Evolutionary conservation across 2,888 invertebrate species (phyloP), one percentile per base, ranked within the genome.

Genomic region (Clanis bilineata): DNA sequence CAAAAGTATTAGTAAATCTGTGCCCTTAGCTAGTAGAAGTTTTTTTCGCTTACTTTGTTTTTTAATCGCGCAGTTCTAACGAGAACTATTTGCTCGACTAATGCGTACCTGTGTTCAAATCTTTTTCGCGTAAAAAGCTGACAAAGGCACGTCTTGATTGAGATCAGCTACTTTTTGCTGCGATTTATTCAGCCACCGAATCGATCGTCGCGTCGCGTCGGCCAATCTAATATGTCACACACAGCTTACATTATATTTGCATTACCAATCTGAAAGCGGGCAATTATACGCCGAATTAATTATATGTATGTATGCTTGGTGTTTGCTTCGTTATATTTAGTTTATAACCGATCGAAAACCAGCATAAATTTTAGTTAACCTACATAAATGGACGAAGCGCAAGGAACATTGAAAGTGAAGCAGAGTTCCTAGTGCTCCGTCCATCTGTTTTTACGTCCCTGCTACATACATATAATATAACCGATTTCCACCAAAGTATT

Each of bases 191-290:
- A 51, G 51, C 18, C 51, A 32, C 28, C 51, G 32, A 51, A 51
- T 51, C 51, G 51, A 51, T 51, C 15, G 23, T 45, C 43, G 32
- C 32, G 32, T 32, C 32, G 5, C 32, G 32, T 32, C 5, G 47
- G 28, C 28, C 47, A 51, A 60, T 47, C 60, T 60, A 47, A 41
- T 47, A 28, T 47, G 47, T 56, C 47, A 56, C 45, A 41, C 28
- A 45, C 41, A 59, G 45, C 28, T 10, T 6, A 56, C 28, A 18
- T 32, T 51, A 45, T 45, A 51, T 51, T 51, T 51, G 51, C 51
- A 51, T 51, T 51, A 18, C 51, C 32, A 51, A 32, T 51, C 18
- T 18, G 21, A 51, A 51, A 51, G 51, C 51, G 32, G 51, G 51
- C 51, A 51, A 51, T 51, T 51, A 32, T 32, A 51, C 51, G 32